phyloP scores from a whole-genome alignment of 1,140 invertebrate genomes.

The Penaeus japonicus region DNA sequence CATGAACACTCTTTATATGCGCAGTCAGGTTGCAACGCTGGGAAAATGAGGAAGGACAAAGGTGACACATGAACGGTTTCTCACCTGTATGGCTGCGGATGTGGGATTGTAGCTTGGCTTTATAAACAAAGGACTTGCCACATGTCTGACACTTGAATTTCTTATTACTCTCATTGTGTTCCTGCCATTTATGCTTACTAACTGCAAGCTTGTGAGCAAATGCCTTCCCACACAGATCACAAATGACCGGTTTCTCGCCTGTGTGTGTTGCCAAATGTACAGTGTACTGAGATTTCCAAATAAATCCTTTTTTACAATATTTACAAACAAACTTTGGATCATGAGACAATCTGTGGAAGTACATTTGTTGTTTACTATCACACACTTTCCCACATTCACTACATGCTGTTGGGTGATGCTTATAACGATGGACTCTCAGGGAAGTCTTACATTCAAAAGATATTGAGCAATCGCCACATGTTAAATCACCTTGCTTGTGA shows the following conservation, averaged over 20 bases:
- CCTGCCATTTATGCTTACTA: conserved; percentile 45
- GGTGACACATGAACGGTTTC: conserved; percentile 34
- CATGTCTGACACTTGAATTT: conserved; percentile 42
- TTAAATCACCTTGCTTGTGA: conserved; percentile 29
- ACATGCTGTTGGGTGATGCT: conserved; percentile 38
- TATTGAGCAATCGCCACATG: conserved; percentile 24
- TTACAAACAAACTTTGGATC: conserved; percentile 41
- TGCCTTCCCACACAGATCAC: conserved; percentile 40
- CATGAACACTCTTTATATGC: conserved; percentile 43
- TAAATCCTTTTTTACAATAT: conserved; percentile 36
- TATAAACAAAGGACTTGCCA: conserved; percentile 38
- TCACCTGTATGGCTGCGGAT: conserved; percentile 41
- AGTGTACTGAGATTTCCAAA: conserved; percentile 38
- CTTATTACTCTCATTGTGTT: conserved; percentile 45
- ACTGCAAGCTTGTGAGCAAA: conserved; percentile 45
- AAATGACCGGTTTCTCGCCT: conserved; percentile 23
- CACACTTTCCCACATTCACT: conserved; percentile 45
- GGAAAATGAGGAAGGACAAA: conserved; percentile 29
- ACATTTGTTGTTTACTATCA: conserved; percentile 49
- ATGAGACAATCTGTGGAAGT: conserved; percentile 39
- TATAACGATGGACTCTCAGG: conserved; percentile 35
- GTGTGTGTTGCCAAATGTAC: conserved; percentile 48
- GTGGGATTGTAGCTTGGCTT: conserved; percentile 33
- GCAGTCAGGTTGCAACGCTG: conserved; percentile 45
- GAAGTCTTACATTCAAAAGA: conserved; percentile 45